These are phyloP conservation scores for Tetramorium parvispinum DNA, from an alignment of 1,140 invertebrate genomes.

Conservation along the genomic window DNA sequence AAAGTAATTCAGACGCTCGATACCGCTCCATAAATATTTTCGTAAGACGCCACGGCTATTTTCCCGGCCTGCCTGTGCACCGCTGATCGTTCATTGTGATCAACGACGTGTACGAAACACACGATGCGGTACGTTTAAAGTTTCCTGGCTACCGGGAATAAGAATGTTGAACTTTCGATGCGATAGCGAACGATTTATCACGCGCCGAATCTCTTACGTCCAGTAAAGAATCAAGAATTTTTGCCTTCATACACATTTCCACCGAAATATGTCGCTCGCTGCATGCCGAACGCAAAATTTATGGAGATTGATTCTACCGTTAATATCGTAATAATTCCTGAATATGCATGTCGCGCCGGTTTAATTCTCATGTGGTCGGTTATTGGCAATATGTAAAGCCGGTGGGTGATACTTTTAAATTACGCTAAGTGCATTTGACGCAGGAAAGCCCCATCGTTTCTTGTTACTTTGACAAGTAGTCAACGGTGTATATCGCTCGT, in stretches of 20 bases:
- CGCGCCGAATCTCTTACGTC: not conserved
- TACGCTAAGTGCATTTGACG: not conserved
- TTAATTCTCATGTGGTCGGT: slow-evolving; percentile 16
- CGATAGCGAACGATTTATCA: slow-evolving; percentile 22
- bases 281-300: slow-evolving; percentile 51
- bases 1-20: slow-evolving; percentile 24
- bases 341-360: slow-evolving; percentile 36
- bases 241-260: not conserved
- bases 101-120: slow-evolving; percentile 49
- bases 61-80: not conserved
- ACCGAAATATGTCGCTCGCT: not conserved
- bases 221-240: slow-evolving; percentile 3
- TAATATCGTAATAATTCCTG: slow-evolving; percentile 33
- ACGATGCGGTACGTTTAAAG: not conserved
- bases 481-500: not conserved
- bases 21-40: slow-evolving; percentile 69
- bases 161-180: slow-evolving; percentile 45
- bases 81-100: slow-evolving; percentile 64
- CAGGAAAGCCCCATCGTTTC: not conserved
- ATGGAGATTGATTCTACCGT: slow-evolving; percentile 58
- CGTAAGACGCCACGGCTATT: slow-evolving; percentile 32
- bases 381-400: slow-evolving; percentile 30
- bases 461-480: not conserved
- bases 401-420: slow-evolving; percentile 26
- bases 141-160: slow-evolving; percentile 1